Base-by-base conservation (phyloP, 2,797 vertebrate genomes). In the Sylvia borin region DNA sequence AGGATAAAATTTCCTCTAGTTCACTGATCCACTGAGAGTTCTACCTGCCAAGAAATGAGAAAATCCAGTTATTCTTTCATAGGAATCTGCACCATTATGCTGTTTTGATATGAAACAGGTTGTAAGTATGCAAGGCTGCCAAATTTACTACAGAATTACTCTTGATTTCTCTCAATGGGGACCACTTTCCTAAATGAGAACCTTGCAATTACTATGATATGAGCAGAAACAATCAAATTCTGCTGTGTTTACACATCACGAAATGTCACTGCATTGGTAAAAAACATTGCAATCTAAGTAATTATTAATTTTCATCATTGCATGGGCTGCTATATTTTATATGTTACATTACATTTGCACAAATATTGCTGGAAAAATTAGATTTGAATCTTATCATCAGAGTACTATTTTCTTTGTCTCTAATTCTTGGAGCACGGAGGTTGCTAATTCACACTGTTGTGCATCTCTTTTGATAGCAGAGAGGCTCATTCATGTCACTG, bases 101-200 rank as follows among this genome's bases (percentile, higher is more conserved):
- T 61, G 57, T 65, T 94, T 78, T 96, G 85, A 74, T 96, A 85
- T 66, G 67, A 96, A 95, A 95, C 82, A 89, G 81, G 87, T 92
- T 91, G 48, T 78, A 91, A 81, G 91, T 50, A 75, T 43, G n/a
- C 19, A 73, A 82, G 26, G 43, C 53, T 80, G 58, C 78, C 70
- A 95, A 67, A 93, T 77, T 86, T 83, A 31, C 21, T 77, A 14
- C 57, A 75, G 55, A 88, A 88, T 86, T 75, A 87, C 54, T 62
- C 57, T 29, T 85, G 45, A 92, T 95, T 93, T 96, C 45, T 92
- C 94, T 92, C 95, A 79, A n/a, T 62, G 45, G 74, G 84, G 50
- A 64, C 29, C 45, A 29, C 18, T 90, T 71, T 91, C 57, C 48
- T 91, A 88, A 95, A 75, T 27, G 60, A 91, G 66, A 66, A 12